phyloP scores from a whole-genome alignment of 2,888 invertebrate species.

The Emmelina monodactyla region DNA sequence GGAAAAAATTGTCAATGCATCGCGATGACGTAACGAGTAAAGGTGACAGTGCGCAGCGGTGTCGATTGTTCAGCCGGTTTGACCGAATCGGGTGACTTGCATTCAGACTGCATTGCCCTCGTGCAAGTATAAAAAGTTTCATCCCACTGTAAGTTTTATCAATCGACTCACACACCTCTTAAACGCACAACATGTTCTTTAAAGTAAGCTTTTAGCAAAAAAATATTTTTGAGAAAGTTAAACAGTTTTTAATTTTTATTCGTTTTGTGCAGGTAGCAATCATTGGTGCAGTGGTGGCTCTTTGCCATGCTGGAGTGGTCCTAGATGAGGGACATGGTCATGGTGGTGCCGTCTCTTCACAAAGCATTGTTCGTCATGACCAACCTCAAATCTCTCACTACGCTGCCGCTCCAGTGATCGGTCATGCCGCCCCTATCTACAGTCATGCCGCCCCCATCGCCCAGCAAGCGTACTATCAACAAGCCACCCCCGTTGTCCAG shows the following conservation, averaged over 20 bases:
- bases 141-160: constrained; percentile 36
- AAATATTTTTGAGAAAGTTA: constrained; percentile 3
- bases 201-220: constrained; percentile 35
- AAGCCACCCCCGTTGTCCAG: constrained; percentile 18
- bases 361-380: constrained; percentile 48
- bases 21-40: constrained; percentile 44
- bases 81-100: constrained; percentile 41
- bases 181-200: constrained; percentile 47
- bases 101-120: constrained; percentile 24
- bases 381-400: constrained; percentile 21
- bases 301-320: constrained; percentile 50
- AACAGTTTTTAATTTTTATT: neutral
- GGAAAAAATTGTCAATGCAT: constrained; percentile 31
- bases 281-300: constrained; percentile 45
- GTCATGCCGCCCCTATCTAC: constrained; percentile 12
- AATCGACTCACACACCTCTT: constrained; percentile 28
- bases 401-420: constrained; percentile 12
- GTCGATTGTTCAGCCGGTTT: constrained; percentile 35
- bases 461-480: constrained; percentile 3
- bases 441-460: constrained; percentile 8
- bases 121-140: constrained; percentile 55
- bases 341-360: constrained; percentile 42
- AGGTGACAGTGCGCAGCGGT: constrained; percentile 45
- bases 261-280: constrained; percentile 38
- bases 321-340: constrained; percentile 36